Base-by-base conservation (phyloP, 2,888 invertebrate species). In the Clostera curtula region DNA sequence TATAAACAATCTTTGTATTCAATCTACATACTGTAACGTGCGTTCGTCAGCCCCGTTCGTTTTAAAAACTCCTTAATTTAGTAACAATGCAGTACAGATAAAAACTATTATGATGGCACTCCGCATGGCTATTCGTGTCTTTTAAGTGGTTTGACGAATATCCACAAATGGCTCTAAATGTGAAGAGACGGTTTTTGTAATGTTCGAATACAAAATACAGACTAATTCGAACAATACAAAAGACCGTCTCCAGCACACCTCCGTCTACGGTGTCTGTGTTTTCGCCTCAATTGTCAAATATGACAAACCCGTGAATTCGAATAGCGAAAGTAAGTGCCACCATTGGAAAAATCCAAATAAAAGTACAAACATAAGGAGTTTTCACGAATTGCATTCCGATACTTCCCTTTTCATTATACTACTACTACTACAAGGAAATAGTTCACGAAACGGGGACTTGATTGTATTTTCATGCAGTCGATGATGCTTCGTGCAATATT, bases 41-140 rank as follows among this genome's bases (percentile, higher is more conserved):
- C 61, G 49, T 56, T 61, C 61, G 61, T 62, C 61, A 62, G 61
- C 61, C 61, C 61, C 61, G 61, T 57, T 57, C 49, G 40, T 45
- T 30, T 43, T 32, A 48, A 54, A 61, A 60, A 57, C 61, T 61
- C 61, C 60, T 61, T 59, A 61, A 54, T 43, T 34, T 18, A 15
- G 21, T 20, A 19, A 11, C 9, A 21, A 12, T 17, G 11, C 5
- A 12, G 15, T 16, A 7, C n/a, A 17, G 14, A 13, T 17, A n/a
- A n/a, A n/a, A n/a, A n/a, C n/a, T n/a, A n/a, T n/a, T n/a, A n/a
- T n/a, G n/a, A n/a, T n/a, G n/a, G n/a, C n/a, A n/a, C n/a, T n/a
- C n/a, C n/a, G n/a, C n/a, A n/a, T n/a, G n/a, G n/a, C n/a, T n/a
- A n/a, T n/a, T n/a, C n/a, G n/a, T n/a, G n/a, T n/a, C n/a, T n/a